Percentiles rank a stretch among this genome's conserved stretches.
These are phyloP conservation scores for Hylaea fasciaria DNA, from an alignment of 2,888 invertebrate species.

Conservation along the genomic window DNA sequence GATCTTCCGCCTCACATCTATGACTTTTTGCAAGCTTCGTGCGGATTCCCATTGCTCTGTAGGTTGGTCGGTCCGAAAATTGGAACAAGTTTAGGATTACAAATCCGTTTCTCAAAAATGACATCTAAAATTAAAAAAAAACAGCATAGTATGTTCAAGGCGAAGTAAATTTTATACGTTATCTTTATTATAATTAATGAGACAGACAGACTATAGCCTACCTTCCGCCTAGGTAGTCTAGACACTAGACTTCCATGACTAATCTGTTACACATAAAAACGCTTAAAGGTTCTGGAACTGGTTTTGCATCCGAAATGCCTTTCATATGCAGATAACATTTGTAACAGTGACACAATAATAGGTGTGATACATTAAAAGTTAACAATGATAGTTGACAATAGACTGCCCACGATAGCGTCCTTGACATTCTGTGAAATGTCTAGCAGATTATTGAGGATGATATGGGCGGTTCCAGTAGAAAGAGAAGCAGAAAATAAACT, in stretches of 20 bases:
- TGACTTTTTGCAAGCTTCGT: no score
- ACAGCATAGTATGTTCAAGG: background rate
- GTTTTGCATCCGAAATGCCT: conserved; percentile 34
- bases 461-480: conserved; percentile 45
- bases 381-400: conserved; percentile 72
- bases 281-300: conserved; percentile 35
- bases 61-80: no score
- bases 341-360: conserved; percentile 59
- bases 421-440: conserved; percentile 79
- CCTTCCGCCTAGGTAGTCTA: conserved; percentile 26
- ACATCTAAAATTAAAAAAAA: conserved; percentile 16
- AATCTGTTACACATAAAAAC: conserved; percentile 37
- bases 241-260: conserved; percentile 30
- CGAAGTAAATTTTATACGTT: conserved; percentile 8
- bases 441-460: conserved; percentile 76
- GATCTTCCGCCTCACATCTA: no score
- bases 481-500: conserved; percentile 11
- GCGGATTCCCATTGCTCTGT: no score
- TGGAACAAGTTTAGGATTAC: no score
- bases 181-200: conserved; percentile 22
- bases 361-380: conserved; percentile 61
- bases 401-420: conserved; percentile 72
- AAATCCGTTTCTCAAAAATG: conserved; percentile 9
- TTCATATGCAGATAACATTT: conserved; percentile 43
- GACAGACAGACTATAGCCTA: conserved; percentile 16